A percentile compares a stretch with the other conserved stretches of the same genome.
These are phyloP conservation scores for Thaumetopoea pityocampa DNA, from an alignment of 1,140 invertebrate species.

Conservation along the genomic window DNA sequence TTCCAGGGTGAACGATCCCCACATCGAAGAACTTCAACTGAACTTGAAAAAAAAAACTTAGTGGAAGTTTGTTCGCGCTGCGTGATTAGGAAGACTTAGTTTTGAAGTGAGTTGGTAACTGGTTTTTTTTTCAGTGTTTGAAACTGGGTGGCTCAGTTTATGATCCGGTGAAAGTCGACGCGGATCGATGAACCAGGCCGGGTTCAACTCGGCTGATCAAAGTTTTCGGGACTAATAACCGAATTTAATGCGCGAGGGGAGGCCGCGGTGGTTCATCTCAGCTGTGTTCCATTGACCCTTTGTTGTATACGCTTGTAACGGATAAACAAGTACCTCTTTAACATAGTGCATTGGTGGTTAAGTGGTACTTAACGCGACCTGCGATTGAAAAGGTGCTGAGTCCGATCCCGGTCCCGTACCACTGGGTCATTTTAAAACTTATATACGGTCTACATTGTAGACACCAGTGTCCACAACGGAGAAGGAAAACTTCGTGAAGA, in stretches of 20 bases:
- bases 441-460: no score
- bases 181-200: constrained; percentile 68
- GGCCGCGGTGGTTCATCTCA: constrained; percentile 37
- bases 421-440: no score
- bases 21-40: constrained; percentile 68
- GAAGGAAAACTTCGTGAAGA: no score
- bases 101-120: constrained; percentile 70
- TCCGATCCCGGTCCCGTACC: no score
- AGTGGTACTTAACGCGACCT: no score
- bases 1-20: constrained; percentile 64
- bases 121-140: constrained; percentile 70
- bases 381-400: no score
- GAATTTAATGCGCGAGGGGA: constrained; percentile 66
- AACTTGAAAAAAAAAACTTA: constrained; percentile 72
- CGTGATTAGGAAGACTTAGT: constrained; percentile 75
- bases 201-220: constrained; percentile 67
- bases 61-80: constrained; percentile 65
- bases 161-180: constrained; percentile 71
- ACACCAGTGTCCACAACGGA: no score
- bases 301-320: no score
- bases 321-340: no score
- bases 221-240: constrained; percentile 68
- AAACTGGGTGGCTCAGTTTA: constrained; percentile 75
- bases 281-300: no score
- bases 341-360: no score